Percentiles rank a stretch among this genome's conserved stretches.
Evolutionary conservation across 2,888 invertebrate genomes (phyloP).

Genomic region (Drosophila austrosaltans): DNA sequence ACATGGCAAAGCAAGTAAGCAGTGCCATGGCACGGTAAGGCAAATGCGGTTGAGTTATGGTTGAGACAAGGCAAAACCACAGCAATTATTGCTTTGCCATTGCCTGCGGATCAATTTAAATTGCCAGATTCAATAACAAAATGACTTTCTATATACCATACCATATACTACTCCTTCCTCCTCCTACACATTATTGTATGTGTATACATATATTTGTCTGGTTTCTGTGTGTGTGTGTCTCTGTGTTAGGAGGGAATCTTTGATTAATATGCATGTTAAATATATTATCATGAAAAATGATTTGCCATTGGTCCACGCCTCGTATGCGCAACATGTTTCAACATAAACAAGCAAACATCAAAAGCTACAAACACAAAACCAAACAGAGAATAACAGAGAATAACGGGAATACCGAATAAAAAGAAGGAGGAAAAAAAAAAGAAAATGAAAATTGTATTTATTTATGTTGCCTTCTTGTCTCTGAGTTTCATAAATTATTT

Average conservation of each 20-base stretch:
- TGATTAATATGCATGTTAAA: constrained; percentile 72
- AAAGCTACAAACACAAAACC: constrained; percentile 32
- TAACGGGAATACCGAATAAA: neutral
- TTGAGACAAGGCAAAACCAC: constrained; percentile 50
- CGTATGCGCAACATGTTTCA: constrained; percentile 64
- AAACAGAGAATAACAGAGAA: neutral
- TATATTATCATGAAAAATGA: constrained; percentile 68
- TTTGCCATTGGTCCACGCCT: constrained; percentile 49
- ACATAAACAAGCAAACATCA: constrained; percentile 45
- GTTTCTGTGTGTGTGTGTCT: neutral
- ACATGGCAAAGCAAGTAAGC: neutral
- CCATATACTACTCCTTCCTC: neutral
- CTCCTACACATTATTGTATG: neutral
- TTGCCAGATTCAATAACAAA: constrained; percentile 68
- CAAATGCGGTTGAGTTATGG: constrained; percentile 60
- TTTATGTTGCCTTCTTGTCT: constrained; percentile 26
- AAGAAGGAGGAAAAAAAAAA: neutral
- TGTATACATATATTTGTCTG: neutral
- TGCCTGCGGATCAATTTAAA: constrained; percentile 69
- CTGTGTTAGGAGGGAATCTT: constrained; percentile 24
- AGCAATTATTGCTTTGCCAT: constrained; percentile 71
- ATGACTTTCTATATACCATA: constrained; percentile 40
- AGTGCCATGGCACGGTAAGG: constrained; percentile 21
- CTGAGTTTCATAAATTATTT: constrained; percentile 58
- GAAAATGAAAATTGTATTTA: constrained; percentile 29